Base-by-base conservation (phyloP, 1,140 invertebrate genomes). In the Zaprionus capensis region DNA sequence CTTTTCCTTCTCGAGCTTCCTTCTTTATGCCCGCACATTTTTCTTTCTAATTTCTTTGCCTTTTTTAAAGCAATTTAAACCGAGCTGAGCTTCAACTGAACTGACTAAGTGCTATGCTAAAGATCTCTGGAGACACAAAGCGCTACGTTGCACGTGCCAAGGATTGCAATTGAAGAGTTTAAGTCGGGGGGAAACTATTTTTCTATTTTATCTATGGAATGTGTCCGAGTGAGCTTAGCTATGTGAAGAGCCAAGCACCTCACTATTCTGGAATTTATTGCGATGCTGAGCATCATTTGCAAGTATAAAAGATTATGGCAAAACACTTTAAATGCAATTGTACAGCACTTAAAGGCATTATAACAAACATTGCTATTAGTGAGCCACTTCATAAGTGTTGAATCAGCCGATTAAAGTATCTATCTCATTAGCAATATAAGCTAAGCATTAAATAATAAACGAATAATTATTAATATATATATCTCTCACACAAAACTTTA, bases 61-160 rank as follows among this genome's bases (percentile, higher is more conserved):
- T 56, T 71, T 75, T 81, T 88, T 87, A 73, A 84, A 71, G 70
- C 78, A 83, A 81, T 87, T 85, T 85, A 81, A 88, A 71, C 78
- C 80, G 24, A 66, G 46, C 46, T 51, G 9, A 49, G 46, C 46
- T 49, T 22, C 51, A 65, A 65, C 24, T 41, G 36, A 63, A 34
- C 11, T 63, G 82, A 86, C 81, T 85, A 82, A 83, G 81, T 81
- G 82, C 80, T 67, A 68, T 71, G 80, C 71, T 80, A 76, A 64
- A 70, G 58, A 68, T 79, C 70, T 70, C 51, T 53, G 38, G 61
- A 68, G 62, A 73, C 69, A 64, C 78, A 64, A 73, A 63, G 55
- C 24, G 64, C 73, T 63, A 3, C 7, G 41, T 46, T 17, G 41
- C 41, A 46, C 41, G 57, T 51, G 78, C 71, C 65, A 51, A 31